Base-by-base conservation (phyloP, 1,140 invertebrate species). In the Drosophila pectinifera region DNA sequence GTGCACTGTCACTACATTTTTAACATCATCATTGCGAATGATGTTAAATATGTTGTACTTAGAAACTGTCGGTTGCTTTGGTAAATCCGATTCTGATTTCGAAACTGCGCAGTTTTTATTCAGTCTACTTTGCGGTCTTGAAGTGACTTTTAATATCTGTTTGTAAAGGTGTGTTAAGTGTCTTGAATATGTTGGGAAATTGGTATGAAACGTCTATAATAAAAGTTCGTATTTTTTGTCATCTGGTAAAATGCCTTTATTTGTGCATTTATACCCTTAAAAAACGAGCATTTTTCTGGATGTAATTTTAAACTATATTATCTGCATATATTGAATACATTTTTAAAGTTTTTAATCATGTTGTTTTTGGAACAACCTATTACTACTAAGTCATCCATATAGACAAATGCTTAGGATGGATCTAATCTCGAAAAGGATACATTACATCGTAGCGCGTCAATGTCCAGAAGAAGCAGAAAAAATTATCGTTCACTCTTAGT, bases 131-230 rank as follows among this genome's bases (percentile, higher is more conserved):
- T 51, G 48, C 11, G 13, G 13, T 34, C 26, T 34, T 31, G 46
- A 18, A 49, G 26, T 49, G 46, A 49, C 46, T 49, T 49, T 49
- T 28, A 48, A 10, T 10, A 48, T 16, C 28, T 18, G 24, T 49
- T 11, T 34, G 10, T 10, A 34, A 11, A 34, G 10, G 10, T 7
- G 7, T 8, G 28, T 28, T 4, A 10, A 3, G 31, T 34, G 31
- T 11, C 31, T 4, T 34, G 10, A 34, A 11, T 34, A 34, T 4
- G 11, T 1, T 3, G 31, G 11, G 10, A 11, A 7, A 34, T 34
- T 28, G 7, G 7, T 2, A 28, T 28, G 5, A 11, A 20, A 16
- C 24, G 24, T 28, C 28, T 28, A n/a, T 28, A 18, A 16, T 24
- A n/a, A 11, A 18, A 5, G 7, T 28, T 28, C 28, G 0, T 28